Base-by-base conservation (phyloP, 2,113 vertebrate genomes). In the Cinclus cinclus region DNA sequence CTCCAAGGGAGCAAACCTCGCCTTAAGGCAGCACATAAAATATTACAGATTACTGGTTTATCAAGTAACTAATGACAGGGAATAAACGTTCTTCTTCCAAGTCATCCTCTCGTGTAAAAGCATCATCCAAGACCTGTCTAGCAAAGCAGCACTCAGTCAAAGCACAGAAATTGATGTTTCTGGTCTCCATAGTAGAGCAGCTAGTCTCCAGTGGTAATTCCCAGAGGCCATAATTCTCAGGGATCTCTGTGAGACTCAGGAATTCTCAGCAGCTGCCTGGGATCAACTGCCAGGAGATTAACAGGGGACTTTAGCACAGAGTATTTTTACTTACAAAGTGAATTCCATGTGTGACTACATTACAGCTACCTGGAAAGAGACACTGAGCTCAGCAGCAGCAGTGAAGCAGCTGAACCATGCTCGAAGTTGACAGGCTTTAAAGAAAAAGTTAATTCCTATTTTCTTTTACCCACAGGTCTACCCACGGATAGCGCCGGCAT, bases 401-500 rank as follows among this genome's bases (percentile, higher is more conserved):
- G 68, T 7, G 13, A 91, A 83, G 47, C 64, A 83, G 60, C 49
- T 91, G 73, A 94, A 50, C 92, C 46, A 6, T 47, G n/a, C 86
- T 95, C 60, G 44, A 83, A 82, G 31, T 85, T 65, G 85, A 91
- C 55, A 94, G 94, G 93, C 69, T 82, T 89, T 80, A 97, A 97
- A 96, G 91, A 76, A 94, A 94, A 97, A 74, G 96, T 97, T 97
- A 97, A 97, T 98, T 92, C 92, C 70, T 95, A 94, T 97, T 97
- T 97, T 97, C 94, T 98, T 97, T 97, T 91, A 96, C 97, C 97
- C 92, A 97, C 95, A 98, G 97, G 97, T 86, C 98, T 98, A 98
- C 97, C 97, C 98, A 91, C 95, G 94, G 97, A 98, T 98, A 98
- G 98, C 92, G 97, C 97, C 97, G 90, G 97, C 97, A 97, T 98